These are phyloP conservation scores for Lates japonicus DNA, from an alignment of 2,797 vertebrate genomes.

Conservation along the genomic window DNA sequence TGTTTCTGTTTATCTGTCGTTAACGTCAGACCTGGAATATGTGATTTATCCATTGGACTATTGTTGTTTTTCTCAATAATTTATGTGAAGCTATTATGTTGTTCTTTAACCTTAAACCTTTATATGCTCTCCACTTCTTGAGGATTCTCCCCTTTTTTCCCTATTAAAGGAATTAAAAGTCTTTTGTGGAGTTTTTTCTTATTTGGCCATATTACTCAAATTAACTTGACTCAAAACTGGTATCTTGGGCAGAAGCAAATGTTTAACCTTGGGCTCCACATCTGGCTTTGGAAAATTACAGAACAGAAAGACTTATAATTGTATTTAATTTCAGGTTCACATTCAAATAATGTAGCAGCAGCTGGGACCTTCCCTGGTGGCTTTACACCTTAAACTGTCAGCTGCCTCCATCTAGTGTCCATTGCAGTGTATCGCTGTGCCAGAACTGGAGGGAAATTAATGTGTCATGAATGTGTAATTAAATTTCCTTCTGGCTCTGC, in stretches of 20 bases:
- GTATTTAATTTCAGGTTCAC: neutral
- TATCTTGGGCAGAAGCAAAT: neutral
- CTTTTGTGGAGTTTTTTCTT: neutral
- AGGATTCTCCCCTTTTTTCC: neutral
- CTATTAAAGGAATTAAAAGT: neutral
- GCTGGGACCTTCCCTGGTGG: no score
- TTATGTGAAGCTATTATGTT: neutral
- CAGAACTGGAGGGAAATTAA: neutral
- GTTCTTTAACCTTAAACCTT: neutral
- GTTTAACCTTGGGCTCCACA: neutral
- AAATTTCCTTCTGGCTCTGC: neutral
- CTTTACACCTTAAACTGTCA: neutral
- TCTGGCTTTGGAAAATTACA: neutral
- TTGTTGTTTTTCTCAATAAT: neutral
- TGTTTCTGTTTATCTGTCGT: no score
- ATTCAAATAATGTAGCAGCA: neutral
- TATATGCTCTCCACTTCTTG: neutral
- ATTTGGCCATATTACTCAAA: neutral
- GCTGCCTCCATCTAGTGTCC: conserved; percentile 64
- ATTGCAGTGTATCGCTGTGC: neutral
- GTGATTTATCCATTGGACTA: neutral
- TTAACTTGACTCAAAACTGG: neutral
- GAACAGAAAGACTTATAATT: neutral
- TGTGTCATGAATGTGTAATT: neutral
- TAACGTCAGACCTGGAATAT: neutral